Evolutionary conservation across 2,888 invertebrate genomes (phyloP), one percentile per base, ranked within the genome.

Genomic region (Gymnoscelis rufifasciata): DNA sequence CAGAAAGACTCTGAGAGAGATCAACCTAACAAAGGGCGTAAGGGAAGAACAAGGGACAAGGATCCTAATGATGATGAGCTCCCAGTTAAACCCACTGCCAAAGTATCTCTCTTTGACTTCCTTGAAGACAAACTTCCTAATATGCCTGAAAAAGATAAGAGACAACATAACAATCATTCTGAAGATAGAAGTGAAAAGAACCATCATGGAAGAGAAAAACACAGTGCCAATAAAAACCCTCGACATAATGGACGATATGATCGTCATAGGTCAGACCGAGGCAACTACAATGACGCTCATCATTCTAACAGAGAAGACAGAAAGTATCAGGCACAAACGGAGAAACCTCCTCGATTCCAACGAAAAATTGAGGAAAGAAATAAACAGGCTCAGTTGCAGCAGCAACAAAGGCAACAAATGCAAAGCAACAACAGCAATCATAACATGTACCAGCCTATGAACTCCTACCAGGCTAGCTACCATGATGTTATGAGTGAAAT

Each of bases 91-190:
- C 95, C 95, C 0, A 92, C 94, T 7, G 93, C 93, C 31, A 93
- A 93, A 78, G 92, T 95, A 1, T 94, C 94, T 0, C 78, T 95
- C 1, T 95, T 95, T 74, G 94, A 94, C 73, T 95, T 95, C 70
- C 88, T 95, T 6, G 95, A 95, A 70, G 92, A 94, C 63, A 95
- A 95, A 80, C 79, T 95, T 35, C 93, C 93, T 31, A 81, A 83
- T 56, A 90, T 91, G 47, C 76, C 58, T n/a, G 87, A 79, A 43
- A 82, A 69, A 52, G 80, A 65, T 49, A 78, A 57, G 54, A 69
- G 78, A 7, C 76, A 74, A 30, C 66, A 74, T 47, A 73, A 70
- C 43, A 64, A 71, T 33, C 64, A 68, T 40, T 64, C 61, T 35
- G 82, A 83, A 13, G 81, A 86, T 1, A 74, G 75, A 42, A 70